A percentile compares a stretch with the other conserved stretches of the same genome.
phyloP scores from a whole-genome alignment of 1,140 invertebrate species.

The Eueides isabella region DNA sequence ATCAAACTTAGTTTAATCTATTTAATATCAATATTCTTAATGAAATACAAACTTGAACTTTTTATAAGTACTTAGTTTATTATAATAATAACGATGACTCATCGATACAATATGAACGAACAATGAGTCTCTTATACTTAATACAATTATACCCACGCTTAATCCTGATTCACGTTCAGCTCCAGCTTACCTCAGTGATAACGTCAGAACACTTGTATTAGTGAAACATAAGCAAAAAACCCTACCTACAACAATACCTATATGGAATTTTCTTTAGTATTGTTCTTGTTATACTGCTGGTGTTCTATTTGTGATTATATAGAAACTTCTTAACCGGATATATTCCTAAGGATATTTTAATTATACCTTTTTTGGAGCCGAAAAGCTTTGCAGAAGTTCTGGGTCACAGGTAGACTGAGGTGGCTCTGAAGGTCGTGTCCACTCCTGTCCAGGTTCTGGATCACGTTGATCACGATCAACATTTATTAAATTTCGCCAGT shows the following conservation, averaged over 20 bases:
- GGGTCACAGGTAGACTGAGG: no score
- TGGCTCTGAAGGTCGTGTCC: no score
- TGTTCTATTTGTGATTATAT: no score
- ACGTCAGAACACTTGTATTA: not conserved
- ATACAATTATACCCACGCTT: conserved; percentile 2
- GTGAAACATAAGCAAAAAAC: not conserved
- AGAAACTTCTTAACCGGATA: no score
- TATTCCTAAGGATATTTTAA: no score
- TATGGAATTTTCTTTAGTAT: not conserved
- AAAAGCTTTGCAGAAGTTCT: no score
- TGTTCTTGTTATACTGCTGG: not conserved
- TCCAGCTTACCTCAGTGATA: not conserved
- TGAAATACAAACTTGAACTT: not conserved
- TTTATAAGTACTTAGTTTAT: not conserved
- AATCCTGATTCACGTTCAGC: not conserved
- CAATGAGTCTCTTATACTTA: not conserved
- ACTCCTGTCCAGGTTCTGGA: no score
- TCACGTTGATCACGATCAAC: no score
- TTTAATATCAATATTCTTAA: not conserved
- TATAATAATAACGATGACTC: not conserved
- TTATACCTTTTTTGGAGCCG: no score
- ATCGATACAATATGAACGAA: not conserved
- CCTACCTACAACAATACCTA: not conserved
- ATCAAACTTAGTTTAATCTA: not conserved
- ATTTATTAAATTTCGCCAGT: no score